Evolutionary conservation across 2,797 vertebrate genomes (phyloP), one percentile per base, ranked within the genome.

Genomic region (Iguana delicatissima): DNA sequence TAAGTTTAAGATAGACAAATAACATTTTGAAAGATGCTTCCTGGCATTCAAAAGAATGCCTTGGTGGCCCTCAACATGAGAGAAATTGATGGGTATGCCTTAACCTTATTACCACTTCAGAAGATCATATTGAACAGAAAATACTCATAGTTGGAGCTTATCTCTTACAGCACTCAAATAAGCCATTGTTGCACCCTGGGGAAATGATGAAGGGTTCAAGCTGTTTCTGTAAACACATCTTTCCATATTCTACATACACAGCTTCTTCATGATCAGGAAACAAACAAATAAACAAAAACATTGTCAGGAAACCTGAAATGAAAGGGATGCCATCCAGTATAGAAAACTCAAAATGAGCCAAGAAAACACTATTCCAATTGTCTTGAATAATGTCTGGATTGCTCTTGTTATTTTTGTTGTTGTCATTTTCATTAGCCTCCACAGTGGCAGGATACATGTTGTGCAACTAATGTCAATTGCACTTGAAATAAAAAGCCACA

Each of bases 101-200:
- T 81, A 86, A 80, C 84, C 64, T 90, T 85, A 90, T 90, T 81
- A 90, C 64, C 20, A 73, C 64, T 90, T 85, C 89, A 86, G 73
- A 80, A 90, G 50, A 90, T 57, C 50, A 73, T 22, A 38, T 35
- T 80, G 32, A 86, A 57, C 64, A 57, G 35, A 86, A 84, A 69
- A 69, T 59, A 73, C 76, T 90, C n/a, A 32, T 50, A 85, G 73
- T 29, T 80, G 55, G 42, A 59, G 35, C 52, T 85, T 80, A 90
- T 81, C 84, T 64, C 50, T 90, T 73, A 57, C 76, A 59, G 50
- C 52, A 73, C 46, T 46, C 50, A 46, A 50, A 90, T 80, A 86
- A 90, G 57, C 55, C 32, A 12, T 32, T n/a, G 80, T 81, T 73
- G 22, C 62, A 89, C 62, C 42, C 64, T 42, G 62, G 80, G 62